Evolutionary conservation across 2,888 invertebrate species (phyloP), one percentile per base, ranked within the genome.

Genomic region (Agapostemon virescens): DNA sequence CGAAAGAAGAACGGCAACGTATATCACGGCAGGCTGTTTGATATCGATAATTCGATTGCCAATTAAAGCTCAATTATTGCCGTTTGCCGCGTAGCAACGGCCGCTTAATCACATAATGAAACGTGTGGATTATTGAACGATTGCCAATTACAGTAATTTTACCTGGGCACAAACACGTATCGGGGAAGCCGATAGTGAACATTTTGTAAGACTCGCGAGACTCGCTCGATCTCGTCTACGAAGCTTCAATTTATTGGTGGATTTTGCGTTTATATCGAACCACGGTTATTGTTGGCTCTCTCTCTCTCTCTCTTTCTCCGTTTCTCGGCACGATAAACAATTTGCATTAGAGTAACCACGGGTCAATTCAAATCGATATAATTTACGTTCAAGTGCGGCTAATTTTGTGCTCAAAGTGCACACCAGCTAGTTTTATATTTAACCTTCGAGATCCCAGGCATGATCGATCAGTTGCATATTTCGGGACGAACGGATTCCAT

Each of bases 381-480:
- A 77, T 68, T 79, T 67, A 68, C n/a, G 40, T 40, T 58, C 64
- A 33, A 78, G 69, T 55, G 74, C n/a, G n/a, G 52, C 70, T 67
- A 67, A 45, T 30, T 68, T 63, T 52, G 26, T n/a, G 17, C 49
- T 52, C 61, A 52, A 71, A 77, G 67, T 68, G 61, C 77, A 20
- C 70, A 52, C 58, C 77, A 63, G 68, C 61, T 63, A 45, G 69
- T 64, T 74, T 78, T 74, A 74, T 74, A 79, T 71, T 61, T 77
- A 71, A 77, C 70, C 77, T 63, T 79, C 77, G 69, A 2, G 26
- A 23, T 49, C n/a, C 55, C 77, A 66, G 55, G 61, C 26, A 13
- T 61, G 67, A 79, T 70, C 42, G 23, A 15, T 1, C 38, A 30
- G 11, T 30, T 42, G 3, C 30, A 42, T 20, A 20, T 40, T 30